Conservation (phyloP, 1,140 invertebrate species). For the Trachymyrmex septentrionalis region DNA sequence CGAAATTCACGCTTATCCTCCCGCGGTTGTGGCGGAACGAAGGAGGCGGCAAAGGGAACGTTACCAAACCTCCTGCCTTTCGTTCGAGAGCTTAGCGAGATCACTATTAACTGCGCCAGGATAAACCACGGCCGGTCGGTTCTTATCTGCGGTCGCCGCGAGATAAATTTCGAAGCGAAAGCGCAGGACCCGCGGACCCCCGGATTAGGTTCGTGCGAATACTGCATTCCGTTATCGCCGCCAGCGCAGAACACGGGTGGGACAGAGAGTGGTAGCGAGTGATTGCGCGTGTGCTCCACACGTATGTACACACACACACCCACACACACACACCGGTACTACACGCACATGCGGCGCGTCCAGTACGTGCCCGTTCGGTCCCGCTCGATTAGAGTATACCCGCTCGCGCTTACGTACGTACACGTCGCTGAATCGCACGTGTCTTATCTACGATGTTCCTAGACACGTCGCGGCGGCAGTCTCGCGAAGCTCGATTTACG, state of each 20-base stretch:
- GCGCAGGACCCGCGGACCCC: slow-evolving; percentile 68
- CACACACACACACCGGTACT: too few relatives aligned
- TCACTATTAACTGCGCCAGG: slow-evolving; percentile 74
- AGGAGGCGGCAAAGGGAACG: slow-evolving; percentile 8
- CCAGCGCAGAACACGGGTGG: slow-evolving; percentile 61
- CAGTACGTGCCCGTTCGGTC: slow-evolving; percentile 48
- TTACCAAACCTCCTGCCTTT: slow-evolving; percentile 72
- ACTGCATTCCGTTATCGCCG: slow-evolving; percentile 76
- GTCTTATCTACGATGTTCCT: slow-evolving; percentile 67
- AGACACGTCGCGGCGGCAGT: slow-evolving; percentile 34
- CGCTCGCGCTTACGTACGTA: slow-evolving; percentile 45
- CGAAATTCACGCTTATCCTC: slow-evolving; percentile 75
- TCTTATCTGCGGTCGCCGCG: slow-evolving; percentile 73
- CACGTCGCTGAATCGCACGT: slow-evolving; percentile 65
- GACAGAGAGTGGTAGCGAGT: slow-evolving; percentile 21
- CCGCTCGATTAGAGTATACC: slow-evolving; percentile 61
- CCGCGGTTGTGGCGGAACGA: not conserved
- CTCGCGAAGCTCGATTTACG: slow-evolving; percentile 53
- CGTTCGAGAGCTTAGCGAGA: slow-evolving; percentile 76
- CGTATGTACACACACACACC: not conserved
- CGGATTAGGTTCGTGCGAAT: slow-evolving; percentile 77
- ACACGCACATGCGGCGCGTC: slow-evolving; percentile 14
- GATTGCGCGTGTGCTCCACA: slow-evolving; percentile 34
- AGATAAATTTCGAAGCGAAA: slow-evolving; percentile 73
- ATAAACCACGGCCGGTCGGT: slow-evolving; percentile 72